phyloP scores from a whole-genome alignment of 2,797 vertebrate genomes.

The Hyperoplus immaculatus region DNA sequence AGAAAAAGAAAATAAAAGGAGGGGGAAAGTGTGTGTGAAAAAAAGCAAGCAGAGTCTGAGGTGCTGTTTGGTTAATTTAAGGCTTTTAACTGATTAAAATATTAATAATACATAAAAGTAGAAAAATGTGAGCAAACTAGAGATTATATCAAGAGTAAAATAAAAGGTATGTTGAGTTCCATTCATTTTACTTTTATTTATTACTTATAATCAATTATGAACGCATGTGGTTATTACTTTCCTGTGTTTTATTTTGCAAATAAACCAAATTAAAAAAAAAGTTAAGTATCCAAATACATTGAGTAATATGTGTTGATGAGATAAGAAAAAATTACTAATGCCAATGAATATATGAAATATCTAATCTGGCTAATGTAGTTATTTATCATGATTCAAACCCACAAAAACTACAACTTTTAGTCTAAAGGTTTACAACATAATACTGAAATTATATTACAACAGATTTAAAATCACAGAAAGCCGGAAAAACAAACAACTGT shows the following conservation, averaged over 20 bases:
- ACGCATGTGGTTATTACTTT: conserved; percentile 20
- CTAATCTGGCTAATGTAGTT: conserved; percentile 13
- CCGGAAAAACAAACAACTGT: conserved; percentile 18
- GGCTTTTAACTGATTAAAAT: conserved; percentile 8
- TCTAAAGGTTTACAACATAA: conserved; percentile 20
- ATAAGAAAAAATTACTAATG: conserved; percentile 36
- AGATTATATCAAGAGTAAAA: neutral
- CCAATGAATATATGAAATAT: conserved; percentile 24
- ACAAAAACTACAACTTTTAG: conserved; percentile 29
- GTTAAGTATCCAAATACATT: conserved; percentile 9
- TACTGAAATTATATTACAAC: conserved; percentile 17
- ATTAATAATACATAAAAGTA: neutral
- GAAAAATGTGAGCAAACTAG: neutral
- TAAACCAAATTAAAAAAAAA: conserved; percentile 4
- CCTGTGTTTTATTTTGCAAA: neutral
- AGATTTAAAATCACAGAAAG: conserved; percentile 44
- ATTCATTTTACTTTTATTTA: neutral
- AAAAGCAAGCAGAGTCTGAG: conserved; percentile 47
- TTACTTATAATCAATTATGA: neutral
- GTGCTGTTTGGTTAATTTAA: conserved; percentile 39
- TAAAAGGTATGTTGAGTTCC: neutral
- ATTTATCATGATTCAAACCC: conserved; percentile 26
- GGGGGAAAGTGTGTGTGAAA: conserved; percentile 39
- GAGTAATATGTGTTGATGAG: neutral
- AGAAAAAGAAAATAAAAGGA: conserved; percentile 24